A percentile compares a stretch with the other conserved stretches of the same genome.
phyloP scores from a whole-genome alignment of 1,140 invertebrate species.

The Ostrea denselamellosa region DNA sequence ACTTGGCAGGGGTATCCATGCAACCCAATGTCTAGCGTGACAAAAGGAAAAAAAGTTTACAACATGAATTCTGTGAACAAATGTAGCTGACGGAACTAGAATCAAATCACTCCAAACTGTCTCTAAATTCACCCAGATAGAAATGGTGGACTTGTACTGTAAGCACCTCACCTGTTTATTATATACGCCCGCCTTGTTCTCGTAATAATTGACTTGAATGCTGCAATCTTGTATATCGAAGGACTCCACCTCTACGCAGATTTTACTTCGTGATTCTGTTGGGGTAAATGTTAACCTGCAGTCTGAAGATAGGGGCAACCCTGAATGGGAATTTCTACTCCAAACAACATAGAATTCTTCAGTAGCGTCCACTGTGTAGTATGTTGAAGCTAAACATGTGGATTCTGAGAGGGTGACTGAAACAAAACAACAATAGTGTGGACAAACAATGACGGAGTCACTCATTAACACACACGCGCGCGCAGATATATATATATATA shows the following conservation, averaged over 20 bases:
- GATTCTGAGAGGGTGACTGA: not conserved
- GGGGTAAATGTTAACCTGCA: not conserved
- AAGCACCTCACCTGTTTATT: not conserved
- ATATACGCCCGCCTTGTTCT: not conserved
- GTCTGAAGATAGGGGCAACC: not conserved
- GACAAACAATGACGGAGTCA: not conserved
- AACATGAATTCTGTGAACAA: not conserved
- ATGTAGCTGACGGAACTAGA: not conserved
- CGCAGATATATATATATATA: not conserved
- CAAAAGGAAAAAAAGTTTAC: not conserved
- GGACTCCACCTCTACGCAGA: not conserved
- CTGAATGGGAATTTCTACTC: not conserved
- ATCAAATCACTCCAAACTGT: not conserved
- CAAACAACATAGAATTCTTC: not conserved
- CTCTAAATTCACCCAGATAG: not conserved
- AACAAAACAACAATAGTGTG: not conserved
- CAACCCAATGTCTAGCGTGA: not conserved
- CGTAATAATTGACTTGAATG: not conserved
- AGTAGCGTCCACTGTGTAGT: not conserved
- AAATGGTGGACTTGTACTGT: too few relatives aligned
- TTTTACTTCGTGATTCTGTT: not conserved
- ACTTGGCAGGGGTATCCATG: not conserved
- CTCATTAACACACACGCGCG: not conserved
- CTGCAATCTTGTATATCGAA: not conserved
- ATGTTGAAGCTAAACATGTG: not conserved